Evolutionary conservation across 2,888 invertebrate species (phyloP), one percentile per base, ranked within the genome.

Genomic region (Stratiomys singularior): DNA sequence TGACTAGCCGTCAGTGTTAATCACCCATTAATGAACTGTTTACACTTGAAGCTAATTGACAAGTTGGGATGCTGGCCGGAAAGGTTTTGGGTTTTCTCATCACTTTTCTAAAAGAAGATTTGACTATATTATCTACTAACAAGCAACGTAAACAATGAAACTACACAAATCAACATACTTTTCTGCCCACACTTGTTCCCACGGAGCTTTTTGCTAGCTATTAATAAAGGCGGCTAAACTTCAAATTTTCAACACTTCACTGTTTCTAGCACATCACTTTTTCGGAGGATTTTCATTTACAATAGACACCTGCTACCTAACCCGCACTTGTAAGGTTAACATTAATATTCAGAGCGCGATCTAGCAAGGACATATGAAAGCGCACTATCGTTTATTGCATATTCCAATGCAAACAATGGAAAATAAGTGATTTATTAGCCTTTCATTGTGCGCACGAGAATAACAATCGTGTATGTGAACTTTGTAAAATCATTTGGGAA

Each of bases 161-260:
- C 18, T 56, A n/a, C 30, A 74, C 30, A 74, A 28, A 74, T 74
- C 60, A 60, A 74, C 74, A 74, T 74, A 74, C 74, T 74, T 23
- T 60, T 60, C 13, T 3, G 18, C n/a, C 13, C n/a, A 46, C 1
- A 2, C 15, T 60, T 30, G 27, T 18, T 52, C 71, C 15, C 67
- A 67, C 37, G 37, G 27, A 71, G 52, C 46, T 47, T 15, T 23
- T 23, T 7, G 23, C 60, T 1, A 21, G 58, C 60, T 74, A 72
- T 25, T 30, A 18, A 72, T 58, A 71, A 25, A 11, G 21, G n/a
- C 37, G 13, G 47, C 18, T 18, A 28, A 25, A 23, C 5, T 44
- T 60, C 9, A 18, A 23, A 27, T 25, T 64, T 44, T 44, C 21
- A 30, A 23, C 37, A 60, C 30, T 60, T 74, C 5, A 37, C 58